Conservation (phyloP, 2,113 vertebrate genomes). For the Pteronura brasiliensis region DNA sequence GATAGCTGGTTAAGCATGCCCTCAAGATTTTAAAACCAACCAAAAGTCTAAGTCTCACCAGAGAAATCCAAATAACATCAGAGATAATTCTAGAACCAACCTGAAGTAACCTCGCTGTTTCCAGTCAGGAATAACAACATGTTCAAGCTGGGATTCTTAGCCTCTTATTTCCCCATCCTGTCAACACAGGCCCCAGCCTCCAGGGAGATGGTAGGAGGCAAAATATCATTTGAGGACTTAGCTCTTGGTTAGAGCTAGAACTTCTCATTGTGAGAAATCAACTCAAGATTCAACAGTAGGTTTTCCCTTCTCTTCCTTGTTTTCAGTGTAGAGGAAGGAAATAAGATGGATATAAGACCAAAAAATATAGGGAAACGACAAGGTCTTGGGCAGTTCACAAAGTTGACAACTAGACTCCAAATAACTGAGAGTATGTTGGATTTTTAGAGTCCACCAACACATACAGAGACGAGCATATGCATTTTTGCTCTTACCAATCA, state of each 20-base stretch:
- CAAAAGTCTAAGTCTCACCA: neutral
- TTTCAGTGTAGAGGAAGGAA: neutral
- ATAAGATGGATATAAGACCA: neutral
- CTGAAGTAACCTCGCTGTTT: neutral
- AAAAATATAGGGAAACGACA: neutral
- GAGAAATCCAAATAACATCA: slow-evolving; percentile 17
- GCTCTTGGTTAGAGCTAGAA: neutral
- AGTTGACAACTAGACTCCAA: neutral
- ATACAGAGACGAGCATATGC: neutral
- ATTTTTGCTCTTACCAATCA: neutral
- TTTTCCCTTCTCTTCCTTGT: neutral
- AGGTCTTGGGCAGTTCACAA: neutral
- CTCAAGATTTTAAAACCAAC: slow-evolving; percentile 9
- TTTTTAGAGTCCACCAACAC: neutral
- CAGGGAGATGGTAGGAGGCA: neutral
- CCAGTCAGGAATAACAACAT: neutral
- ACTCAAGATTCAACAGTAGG: neutral
- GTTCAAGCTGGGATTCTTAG: neutral
- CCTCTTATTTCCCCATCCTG: neutral
- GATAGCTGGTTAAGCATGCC: neutral
- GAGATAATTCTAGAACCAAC: slow-evolving; percentile 26
- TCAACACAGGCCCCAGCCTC: neutral
- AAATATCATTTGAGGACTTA: neutral
- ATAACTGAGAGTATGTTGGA: neutral
- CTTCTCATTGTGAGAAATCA: neutral